Conservation (phyloP, 2,888 invertebrate species). For the Noctuana brunneofusca region DNA sequence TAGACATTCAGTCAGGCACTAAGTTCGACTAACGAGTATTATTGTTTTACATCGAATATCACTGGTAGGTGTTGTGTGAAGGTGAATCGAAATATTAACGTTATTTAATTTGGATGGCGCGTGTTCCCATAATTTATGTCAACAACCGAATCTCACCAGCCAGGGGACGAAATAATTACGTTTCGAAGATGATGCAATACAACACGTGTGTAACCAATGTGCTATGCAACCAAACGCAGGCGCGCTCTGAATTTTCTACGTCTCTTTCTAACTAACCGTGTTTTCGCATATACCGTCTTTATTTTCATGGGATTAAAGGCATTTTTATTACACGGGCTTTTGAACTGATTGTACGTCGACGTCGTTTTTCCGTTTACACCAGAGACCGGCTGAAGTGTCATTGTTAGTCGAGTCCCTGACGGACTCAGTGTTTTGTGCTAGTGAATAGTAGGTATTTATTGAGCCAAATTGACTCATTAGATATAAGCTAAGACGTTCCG, state of each 20-base stretch:
- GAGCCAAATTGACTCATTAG: not conserved
- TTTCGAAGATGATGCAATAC: slow-evolving; percentile 27
- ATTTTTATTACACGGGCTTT: slow-evolving; percentile 5
- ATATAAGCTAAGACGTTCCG: not conserved
- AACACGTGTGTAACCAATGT: slow-evolving; percentile 9
- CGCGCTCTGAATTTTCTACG: slow-evolving; percentile 6
- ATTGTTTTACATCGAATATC: no score
- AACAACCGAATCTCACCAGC: slow-evolving; percentile 4
- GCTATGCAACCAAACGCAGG: slow-evolving; percentile 9
- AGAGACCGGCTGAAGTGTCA: not conserved
- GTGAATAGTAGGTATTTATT: not conserved
- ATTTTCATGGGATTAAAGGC: slow-evolving; percentile 1
- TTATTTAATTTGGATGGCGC: no score
- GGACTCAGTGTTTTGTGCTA: not conserved
- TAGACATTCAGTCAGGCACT: no score
- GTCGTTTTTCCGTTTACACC: not conserved
- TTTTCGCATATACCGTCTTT: not conserved
- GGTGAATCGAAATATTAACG: no score
- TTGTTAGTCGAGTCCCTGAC: not conserved
- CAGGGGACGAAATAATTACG: not conserved
- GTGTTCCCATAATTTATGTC: slow-evolving; percentile 3
- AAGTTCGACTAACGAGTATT: no score
- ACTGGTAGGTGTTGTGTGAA: no score
- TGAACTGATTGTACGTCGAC: not conserved
- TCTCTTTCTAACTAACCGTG: slow-evolving; percentile 22